Percentiles rank a stretch among this genome's conserved stretches.
Conservation (phyloP, 2,113 vertebrate genomes). For the Nymphicus hollandicus region DNA sequence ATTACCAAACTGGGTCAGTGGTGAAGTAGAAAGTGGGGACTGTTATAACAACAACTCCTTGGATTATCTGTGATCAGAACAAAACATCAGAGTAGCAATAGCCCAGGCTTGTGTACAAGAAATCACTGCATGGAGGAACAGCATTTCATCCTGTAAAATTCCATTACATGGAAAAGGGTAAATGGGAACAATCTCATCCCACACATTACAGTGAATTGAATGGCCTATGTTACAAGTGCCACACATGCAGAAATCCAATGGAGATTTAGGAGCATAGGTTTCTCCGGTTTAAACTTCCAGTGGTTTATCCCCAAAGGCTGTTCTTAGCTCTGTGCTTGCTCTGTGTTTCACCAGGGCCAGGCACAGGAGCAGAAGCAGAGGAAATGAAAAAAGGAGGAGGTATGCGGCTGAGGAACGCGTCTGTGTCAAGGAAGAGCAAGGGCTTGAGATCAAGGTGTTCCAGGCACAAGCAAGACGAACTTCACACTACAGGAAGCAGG, state of each 20-base stretch:
- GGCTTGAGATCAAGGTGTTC: not conserved
- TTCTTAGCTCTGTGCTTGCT: not conserved
- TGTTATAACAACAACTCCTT: not conserved
- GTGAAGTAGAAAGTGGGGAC: slow-evolving; percentile 5
- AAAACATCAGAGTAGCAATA: not conserved
- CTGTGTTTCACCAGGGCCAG: not conserved
- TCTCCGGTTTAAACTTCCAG: not conserved
- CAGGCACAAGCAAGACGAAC: not conserved
- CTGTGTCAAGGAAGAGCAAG: not conserved
- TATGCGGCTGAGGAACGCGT: not conserved
- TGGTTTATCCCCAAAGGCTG: not conserved
- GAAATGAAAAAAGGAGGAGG: not conserved
- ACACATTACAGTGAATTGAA: not conserved
- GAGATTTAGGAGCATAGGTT: not conserved
- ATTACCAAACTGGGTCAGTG: slow-evolving; percentile 27
- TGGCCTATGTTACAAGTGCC: not conserved
- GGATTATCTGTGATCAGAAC: not conserved
- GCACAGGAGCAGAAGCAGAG: not conserved
- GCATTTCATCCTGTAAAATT: not conserved
- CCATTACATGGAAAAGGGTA: not conserved
- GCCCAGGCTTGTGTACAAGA: not conserved
- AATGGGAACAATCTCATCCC: not conserved
- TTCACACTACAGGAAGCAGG: not conserved
- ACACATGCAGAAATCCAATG: not conserved
- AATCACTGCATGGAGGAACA: not conserved